phyloP scores from a whole-genome alignment of 1,140 invertebrate species.

The Kradibia gibbosae region DNA sequence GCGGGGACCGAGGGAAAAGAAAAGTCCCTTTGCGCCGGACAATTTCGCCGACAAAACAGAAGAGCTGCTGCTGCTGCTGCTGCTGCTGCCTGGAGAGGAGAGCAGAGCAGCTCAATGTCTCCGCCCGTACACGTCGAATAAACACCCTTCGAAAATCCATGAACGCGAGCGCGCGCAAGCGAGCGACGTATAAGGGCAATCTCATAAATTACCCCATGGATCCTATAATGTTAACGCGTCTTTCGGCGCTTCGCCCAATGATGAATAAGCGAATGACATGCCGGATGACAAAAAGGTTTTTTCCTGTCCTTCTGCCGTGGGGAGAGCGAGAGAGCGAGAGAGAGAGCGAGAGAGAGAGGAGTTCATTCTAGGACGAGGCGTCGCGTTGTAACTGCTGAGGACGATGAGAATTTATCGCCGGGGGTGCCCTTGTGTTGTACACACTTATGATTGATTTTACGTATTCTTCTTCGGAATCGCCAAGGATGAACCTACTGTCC shows the following conservation, averaged over 20 bases:
- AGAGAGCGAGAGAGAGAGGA: constrained; percentile 18
- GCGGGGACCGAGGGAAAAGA: constrained; percentile 2
- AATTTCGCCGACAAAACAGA: constrained; percentile 60
- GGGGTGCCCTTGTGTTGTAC: neutral
- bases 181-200: constrained; percentile 54
- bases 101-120: constrained; percentile 30
- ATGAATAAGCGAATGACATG: constrained; percentile 43
- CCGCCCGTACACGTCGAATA: constrained; percentile 22
- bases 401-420: constrained; percentile 29
- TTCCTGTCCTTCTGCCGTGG: constrained; percentile 35
- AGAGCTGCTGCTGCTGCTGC: neutral
- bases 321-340: neutral
- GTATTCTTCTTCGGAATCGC: constrained; percentile 30
- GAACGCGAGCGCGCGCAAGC: neutral
- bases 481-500: constrained; percentile 31
- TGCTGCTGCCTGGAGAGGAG: neutral
- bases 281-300: constrained; percentile 45
- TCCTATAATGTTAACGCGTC: constrained; percentile 39
- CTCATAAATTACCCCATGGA: constrained; percentile 62
- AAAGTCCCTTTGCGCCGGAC: constrained; percentile 51
- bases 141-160: constrained; percentile 38
- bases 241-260: constrained; percentile 6
- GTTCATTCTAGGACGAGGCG: constrained; percentile 48
- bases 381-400: constrained; percentile 29
- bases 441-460: constrained; percentile 48